Evolutionary conservation across 2,888 invertebrate species (phyloP).

Genomic region (Tenthredo amoena): DNA sequence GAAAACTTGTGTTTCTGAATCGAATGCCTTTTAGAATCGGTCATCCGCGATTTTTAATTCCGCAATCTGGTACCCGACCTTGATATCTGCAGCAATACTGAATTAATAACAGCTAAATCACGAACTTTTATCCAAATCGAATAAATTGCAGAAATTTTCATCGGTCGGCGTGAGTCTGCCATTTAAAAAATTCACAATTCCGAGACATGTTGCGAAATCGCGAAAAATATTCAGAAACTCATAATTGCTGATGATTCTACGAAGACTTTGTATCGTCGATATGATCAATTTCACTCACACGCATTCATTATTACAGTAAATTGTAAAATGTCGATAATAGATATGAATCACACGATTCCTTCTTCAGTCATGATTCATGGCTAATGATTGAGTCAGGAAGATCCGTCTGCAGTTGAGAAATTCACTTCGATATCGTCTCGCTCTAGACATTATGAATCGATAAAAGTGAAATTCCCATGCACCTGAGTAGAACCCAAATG

Average conservation of each 20-base stretch:
- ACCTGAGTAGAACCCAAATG: neutral
- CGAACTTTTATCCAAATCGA: too few species aligned
- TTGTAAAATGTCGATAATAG: neutral
- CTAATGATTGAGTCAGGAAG: neutral
- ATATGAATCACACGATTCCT: neutral
- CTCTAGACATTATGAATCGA: neutral
- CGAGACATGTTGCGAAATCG: neutral
- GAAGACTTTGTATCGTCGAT: too few species aligned
- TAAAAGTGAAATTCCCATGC: constrained; percentile 12
- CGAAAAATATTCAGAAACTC: too few species aligned
- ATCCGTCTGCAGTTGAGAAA: neutral
- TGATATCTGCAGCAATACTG: neutral
- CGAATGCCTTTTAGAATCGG: neutral
- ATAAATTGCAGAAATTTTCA: neutral
- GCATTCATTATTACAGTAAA: neutral
- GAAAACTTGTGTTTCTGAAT: neutral
- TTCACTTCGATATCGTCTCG: neutral
- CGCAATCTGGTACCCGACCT: neutral
- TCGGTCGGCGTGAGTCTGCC: neutral
- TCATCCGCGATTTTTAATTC: neutral
- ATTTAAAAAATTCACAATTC: neutral
- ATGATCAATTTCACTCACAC: too few species aligned
- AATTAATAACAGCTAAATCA: neutral
- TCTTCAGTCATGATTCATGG: neutral
- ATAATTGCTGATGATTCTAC: too few species aligned